Evolutionary conservation across 2,113 vertebrate species (phyloP).

Genomic region (Monopterus albus): DNA sequence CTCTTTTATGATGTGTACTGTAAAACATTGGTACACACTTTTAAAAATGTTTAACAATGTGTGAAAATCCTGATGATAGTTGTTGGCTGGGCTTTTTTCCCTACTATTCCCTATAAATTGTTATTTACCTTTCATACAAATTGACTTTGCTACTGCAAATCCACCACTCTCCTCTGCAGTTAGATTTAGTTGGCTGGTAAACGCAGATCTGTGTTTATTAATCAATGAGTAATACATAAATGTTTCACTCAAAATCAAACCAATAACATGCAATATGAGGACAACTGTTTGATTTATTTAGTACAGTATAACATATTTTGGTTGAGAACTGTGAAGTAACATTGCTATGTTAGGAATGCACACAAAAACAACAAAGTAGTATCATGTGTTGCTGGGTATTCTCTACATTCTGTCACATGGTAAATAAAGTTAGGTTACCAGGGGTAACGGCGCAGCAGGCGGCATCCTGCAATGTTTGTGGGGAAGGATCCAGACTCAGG

Average conservation of each 20-base stretch:
- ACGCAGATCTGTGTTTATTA: neutral
- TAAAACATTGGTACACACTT: slow-evolving; percentile 71
- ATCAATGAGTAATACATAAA: neutral
- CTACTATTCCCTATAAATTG: slow-evolving; percentile 1
- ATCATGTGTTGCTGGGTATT: slow-evolving; percentile 20
- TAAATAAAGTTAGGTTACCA: slow-evolving; percentile 60
- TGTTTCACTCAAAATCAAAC: neutral
- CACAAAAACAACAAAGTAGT: slow-evolving; percentile 3
- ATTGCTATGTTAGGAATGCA: neutral
- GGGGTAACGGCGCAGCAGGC: slow-evolving; percentile 47
- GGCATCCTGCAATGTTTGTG: slow-evolving; percentile 74
- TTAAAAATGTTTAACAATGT: slow-evolving; percentile 48
- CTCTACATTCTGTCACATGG: slow-evolving; percentile 20
- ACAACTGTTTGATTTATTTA: slow-evolving; percentile 1
- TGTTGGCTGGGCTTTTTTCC: slow-evolving; percentile 36
- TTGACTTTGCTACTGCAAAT: neutral
- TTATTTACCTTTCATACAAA: slow-evolving; percentile 46
- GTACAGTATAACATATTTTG: neutral
- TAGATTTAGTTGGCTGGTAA: neutral
- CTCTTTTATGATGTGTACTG: slow-evolving; percentile 57
- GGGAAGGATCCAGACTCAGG: slow-evolving; percentile 67
- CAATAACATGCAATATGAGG: neutral
- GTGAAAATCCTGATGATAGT: slow-evolving; percentile 37
- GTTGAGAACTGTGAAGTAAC: neutral
- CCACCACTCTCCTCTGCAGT: neutral